These are phyloP conservation scores for Actenoides lindsayi DNA, from an alignment of 2,113 vertebrate species.

Conservation along the genomic window DNA sequence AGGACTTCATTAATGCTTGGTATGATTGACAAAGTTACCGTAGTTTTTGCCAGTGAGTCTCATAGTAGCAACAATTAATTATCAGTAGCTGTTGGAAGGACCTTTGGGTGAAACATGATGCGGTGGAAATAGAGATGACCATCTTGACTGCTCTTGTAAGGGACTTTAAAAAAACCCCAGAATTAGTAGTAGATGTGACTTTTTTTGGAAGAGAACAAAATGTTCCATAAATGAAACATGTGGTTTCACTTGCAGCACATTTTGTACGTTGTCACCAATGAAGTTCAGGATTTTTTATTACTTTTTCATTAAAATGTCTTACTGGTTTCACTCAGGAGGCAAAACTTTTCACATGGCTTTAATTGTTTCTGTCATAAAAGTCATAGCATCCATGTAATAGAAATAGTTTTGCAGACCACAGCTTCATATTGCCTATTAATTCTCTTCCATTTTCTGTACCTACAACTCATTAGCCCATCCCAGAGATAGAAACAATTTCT, in stretches of 20 bases:
- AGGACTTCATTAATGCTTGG: background rate
- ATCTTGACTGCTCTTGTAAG: background rate
- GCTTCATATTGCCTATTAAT: conserved; percentile 30
- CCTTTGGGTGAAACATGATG: background rate
- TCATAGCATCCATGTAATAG: conserved; percentile 60
- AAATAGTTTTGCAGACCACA: conserved; percentile 54
- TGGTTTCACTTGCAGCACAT: conserved; percentile 64
- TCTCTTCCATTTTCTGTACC: conserved; percentile 22
- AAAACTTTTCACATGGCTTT: conserved; percentile 67
- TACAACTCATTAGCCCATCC: conserved; percentile 3
- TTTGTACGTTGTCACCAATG: conserved; percentile 66
- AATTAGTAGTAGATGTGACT: conserved; percentile 44
- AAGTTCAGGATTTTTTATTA: conserved; percentile 64
- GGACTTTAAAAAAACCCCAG: background rate
- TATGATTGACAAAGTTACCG: background rate
- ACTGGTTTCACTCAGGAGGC: conserved; percentile 68
- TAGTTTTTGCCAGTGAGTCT: background rate
- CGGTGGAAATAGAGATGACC: background rate
- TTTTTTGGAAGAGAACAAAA: conserved; percentile 53
- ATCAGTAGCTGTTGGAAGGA: background rate
- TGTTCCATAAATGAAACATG: conserved; percentile 62
- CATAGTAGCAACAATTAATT: background rate
- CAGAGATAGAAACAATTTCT: background rate
- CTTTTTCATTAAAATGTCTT: conserved; percentile 70
- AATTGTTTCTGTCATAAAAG: conserved; percentile 70